Evolutionary conservation across 2,113 vertebrate species (phyloP), one percentile per base, ranked within the genome.

Genomic region (Coregonus clupeaformis): DNA sequence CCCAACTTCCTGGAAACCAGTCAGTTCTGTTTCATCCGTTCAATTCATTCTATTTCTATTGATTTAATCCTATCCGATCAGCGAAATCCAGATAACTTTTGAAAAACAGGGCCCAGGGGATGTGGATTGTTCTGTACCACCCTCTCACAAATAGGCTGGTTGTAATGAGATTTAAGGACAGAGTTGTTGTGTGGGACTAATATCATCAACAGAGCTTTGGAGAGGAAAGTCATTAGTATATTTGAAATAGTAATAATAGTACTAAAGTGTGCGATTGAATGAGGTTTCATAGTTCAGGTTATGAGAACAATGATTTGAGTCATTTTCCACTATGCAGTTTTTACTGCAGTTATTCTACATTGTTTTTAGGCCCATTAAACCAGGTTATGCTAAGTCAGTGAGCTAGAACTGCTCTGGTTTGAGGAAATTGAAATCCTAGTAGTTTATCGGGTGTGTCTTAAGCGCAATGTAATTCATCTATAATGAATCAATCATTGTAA

Each of bases 131-230:
- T 62, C 9, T 62, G 59, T 62, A 1, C 18, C 18, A 24, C 74
- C 52, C 36, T 30, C 55, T 80, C 30, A 76, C 65, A 68, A 68
- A 72, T 76, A 78, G 79, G 78, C 76, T 75, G 65, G 42, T 72
- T 80, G 65, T 86, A 82, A 89, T 87, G 78, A 84, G 76, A 89
- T 88, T 87, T 80, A 64, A 80, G 81, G 79, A 80, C 70, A 72
- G 71, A 55, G 63, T 72, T 79, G 45, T n/a, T n/a, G n/a, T 76
- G 70, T 81, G 77, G 62, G 68, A 68, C 69, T 68, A 79, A 69
- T 84, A 82, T 83, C 74, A 87, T 86, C 73, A 71, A 80, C 27
- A 62, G 62, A 76, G 76, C 86, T 85, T 82, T 81, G 29, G 65
- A 85, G 81, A 55, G 68, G 69, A 80, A 86, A 84, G 79, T 77